Evolutionary conservation across 2,797 vertebrate species (phyloP).

Genomic region (Alcedo quadribrachys): DNA sequence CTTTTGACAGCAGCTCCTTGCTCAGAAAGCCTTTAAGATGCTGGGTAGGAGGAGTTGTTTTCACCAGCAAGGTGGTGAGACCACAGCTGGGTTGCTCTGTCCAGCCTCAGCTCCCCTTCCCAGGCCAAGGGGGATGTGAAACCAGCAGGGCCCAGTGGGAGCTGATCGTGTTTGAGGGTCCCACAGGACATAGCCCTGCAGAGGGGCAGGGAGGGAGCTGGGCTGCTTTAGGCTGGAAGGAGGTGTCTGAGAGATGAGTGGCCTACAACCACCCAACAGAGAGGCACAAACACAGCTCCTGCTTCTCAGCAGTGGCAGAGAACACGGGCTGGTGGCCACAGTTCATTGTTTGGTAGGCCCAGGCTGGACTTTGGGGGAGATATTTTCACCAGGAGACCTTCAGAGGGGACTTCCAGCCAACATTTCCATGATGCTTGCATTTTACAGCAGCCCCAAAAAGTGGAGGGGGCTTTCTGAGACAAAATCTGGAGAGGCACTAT

Average conservation of each 20-base stretch:
- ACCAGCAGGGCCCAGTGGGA: not conserved
- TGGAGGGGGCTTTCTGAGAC: not conserved
- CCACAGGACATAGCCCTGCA: rapidly evolving
- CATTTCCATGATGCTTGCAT: not conserved
- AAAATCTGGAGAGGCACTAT: not conserved
- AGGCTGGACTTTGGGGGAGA: not conserved
- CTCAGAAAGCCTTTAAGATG: not conserved
- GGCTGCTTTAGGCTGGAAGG: not conserved
- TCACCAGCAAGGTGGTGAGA: too few species aligned
- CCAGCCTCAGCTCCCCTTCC: not conserved
- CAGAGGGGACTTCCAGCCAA: not conserved
- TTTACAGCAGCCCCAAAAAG: not conserved
- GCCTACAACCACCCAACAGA: not conserved
- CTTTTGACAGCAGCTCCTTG: not conserved
- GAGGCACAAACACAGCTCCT: not conserved
- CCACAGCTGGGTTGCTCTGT: not conserved
- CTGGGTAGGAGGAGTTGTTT: not conserved
- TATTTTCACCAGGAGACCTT: not conserved
- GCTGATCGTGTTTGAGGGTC: rapidly evolving
- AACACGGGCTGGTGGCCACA: not conserved
- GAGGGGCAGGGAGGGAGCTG: not conserved
- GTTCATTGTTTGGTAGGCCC: not conserved
- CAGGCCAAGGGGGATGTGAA: not conserved
- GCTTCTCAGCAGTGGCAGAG: not conserved
- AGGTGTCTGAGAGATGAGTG: not conserved